Evolutionary conservation across 2,797 vertebrate species (phyloP).

Genomic region (Pipistrellus pygmaeus): DNA sequence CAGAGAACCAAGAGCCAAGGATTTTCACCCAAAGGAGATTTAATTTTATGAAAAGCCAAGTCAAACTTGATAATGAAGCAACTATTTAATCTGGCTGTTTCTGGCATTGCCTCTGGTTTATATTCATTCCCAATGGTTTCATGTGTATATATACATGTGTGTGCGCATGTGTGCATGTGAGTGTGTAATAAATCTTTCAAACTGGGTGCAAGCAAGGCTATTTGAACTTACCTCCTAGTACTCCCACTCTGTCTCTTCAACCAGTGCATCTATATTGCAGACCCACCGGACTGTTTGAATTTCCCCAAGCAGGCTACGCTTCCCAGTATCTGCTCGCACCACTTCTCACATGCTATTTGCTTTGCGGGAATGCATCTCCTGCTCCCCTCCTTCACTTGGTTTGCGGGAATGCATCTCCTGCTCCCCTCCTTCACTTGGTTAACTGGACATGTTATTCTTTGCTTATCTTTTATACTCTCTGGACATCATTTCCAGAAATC

Average conservation of each 20-base stretch:
- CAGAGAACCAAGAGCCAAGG: not conserved
- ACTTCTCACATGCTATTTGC: not conserved
- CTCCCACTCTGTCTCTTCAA: not conserved
- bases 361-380: not conserved
- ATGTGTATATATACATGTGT: not conserved
- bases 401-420: not conserved
- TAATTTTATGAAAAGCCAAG: not conserved
- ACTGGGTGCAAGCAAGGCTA: not conserved
- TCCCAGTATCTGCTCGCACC: not conserved
- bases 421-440: not conserved
- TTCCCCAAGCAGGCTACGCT: not conserved
- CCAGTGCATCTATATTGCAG: too few relatives aligned
- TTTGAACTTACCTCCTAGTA: not conserved
- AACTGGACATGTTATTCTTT: not conserved
- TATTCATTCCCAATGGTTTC: not conserved
- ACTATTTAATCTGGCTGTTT: not conserved
- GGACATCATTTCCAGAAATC: not conserved
- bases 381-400: too few relatives aligned
- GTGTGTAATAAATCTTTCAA: not conserved
- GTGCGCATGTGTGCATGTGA: not conserved
- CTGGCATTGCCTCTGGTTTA: not conserved
- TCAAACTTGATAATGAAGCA: not conserved
- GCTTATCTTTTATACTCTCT: not conserved
- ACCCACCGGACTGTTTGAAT: not conserved
- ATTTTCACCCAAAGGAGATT: not conserved